These are phyloP conservation scores for Apostichopus californicus DNA, from an alignment of 35 echinoderm and acorn worm genomes.

Conservation along the genomic window DNA sequence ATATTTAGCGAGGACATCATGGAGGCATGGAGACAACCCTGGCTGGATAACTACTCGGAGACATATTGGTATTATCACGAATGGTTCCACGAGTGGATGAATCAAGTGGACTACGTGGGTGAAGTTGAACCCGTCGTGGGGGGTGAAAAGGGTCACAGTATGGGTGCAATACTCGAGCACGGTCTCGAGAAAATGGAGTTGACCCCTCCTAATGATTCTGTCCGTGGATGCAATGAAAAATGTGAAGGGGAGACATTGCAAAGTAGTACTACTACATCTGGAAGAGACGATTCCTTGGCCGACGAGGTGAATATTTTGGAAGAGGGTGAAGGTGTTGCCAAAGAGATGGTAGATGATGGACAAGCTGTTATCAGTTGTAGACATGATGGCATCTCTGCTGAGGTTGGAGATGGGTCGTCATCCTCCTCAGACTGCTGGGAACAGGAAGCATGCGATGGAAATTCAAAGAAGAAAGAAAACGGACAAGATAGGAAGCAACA, in stretches of 20 bases:
- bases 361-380: neutral
- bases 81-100: conserved; percentile 36
- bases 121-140: neutral
- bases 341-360: neutral
- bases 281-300: neutral
- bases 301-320: neutral
- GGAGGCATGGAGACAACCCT: conserved; percentile 34
- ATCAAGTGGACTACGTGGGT: neutral
- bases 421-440: neutral
- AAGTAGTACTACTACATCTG: neutral
- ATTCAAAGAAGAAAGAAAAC: conserved; percentile 36
- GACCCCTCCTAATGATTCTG: neutral
- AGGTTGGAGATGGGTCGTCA: neutral
- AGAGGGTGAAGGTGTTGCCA: neutral
- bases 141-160: neutral
- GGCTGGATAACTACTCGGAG: conserved; percentile 39
- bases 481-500: neutral
- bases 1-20: conserved; percentile 4
- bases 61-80: conserved; percentile 49
- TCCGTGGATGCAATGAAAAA: neutral
- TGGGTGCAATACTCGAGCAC: neutral
- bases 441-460: conserved; percentile 27
- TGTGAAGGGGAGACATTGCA: neutral
- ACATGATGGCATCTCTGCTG: neutral
- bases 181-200: neutral